phyloP scores from a whole-genome alignment of 1,140 invertebrate genomes.

The Drosophila asahinai region DNA sequence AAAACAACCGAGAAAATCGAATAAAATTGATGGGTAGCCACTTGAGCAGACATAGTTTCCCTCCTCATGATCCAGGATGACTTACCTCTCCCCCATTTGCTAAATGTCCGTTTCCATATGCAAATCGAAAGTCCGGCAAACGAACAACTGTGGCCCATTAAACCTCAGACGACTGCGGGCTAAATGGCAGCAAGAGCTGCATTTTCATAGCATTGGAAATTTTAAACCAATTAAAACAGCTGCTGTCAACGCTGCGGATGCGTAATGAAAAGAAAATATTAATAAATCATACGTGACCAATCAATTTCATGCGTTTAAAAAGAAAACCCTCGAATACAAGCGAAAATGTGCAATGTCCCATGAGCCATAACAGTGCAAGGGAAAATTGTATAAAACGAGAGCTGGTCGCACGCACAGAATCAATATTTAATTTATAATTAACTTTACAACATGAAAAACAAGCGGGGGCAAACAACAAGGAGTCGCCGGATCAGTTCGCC shows the following conservation, averaged over 20 bases:
- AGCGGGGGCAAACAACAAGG: constrained; percentile 62
- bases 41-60: constrained; percentile 3
- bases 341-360: not conserved
- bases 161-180: constrained; percentile 77
- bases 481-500: constrained; percentile 47
- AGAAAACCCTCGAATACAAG: constrained; percentile 14
- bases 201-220: constrained; percentile 69
- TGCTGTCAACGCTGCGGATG: constrained; percentile 73
- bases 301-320: constrained; percentile 70
- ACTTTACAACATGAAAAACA: constrained; percentile 83
- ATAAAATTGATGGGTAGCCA: constrained; percentile 12
- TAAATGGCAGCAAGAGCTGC: constrained; percentile 49
- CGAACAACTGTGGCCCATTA: constrained; percentile 70
- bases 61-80: not conserved
- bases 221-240: constrained; percentile 83
- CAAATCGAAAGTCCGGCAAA: constrained; percentile 46
- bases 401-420: constrained; percentile 59
- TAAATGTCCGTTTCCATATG: constrained; percentile 19
- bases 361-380: not conserved
- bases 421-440: constrained; percentile 84
- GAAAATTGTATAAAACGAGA: constrained; percentile 39
- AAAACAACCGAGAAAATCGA: constrained; percentile 29
- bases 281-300: constrained; percentile 83
- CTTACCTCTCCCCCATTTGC: not conserved
- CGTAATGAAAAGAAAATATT: constrained; percentile 83